Conservation (phyloP, 1,140 invertebrate genomes). For the Caenorhabditis latens region DNA sequence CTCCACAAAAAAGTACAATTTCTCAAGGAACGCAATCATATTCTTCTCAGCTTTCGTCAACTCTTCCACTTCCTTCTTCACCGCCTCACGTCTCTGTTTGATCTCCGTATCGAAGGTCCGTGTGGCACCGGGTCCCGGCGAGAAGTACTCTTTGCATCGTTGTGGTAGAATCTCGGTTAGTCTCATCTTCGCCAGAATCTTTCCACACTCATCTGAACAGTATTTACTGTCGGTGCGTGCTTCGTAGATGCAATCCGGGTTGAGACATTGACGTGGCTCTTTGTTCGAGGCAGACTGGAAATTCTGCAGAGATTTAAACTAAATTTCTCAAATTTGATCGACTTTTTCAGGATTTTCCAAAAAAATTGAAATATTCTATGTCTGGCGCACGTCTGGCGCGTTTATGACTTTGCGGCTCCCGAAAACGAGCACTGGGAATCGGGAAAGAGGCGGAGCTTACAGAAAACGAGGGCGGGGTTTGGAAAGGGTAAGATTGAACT, state of each 20-base stretch:
- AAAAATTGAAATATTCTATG: too few relatives aligned
- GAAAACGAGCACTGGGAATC: too few relatives aligned
- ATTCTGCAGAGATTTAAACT: too few relatives aligned
- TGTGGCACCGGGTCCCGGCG: background rate
- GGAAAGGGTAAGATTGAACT: too few relatives aligned
- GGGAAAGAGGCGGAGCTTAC: too few relatives aligned
- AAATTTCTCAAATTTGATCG: too few relatives aligned
- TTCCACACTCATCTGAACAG: slow-evolving; percentile 92
- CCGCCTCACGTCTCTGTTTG: slow-evolving; percentile 31
- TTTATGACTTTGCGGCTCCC: too few relatives aligned
- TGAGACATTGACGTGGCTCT: slow-evolving; percentile 86
- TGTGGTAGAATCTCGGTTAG: slow-evolving; percentile 44
- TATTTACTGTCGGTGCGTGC: slow-evolving; percentile 91
- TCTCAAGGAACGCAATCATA: slow-evolving; percentile 47
- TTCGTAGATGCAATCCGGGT: slow-evolving; percentile 86
- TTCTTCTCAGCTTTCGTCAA: slow-evolving; percentile 4
- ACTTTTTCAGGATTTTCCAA: too few relatives aligned
- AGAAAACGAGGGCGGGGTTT: too few relatives aligned
- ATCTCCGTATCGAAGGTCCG: slow-evolving; percentile 62
- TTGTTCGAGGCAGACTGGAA: slow-evolving; percentile 20
- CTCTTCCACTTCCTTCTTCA: slow-evolving; percentile 31
- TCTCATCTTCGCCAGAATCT: slow-evolving; percentile 84
- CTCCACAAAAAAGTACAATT: slow-evolving; percentile 47
- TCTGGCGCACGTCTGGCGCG: too few relatives aligned
- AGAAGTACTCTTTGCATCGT: slow-evolving; percentile 60